Evolutionary conservation across 2,888 invertebrate genomes (phyloP).

Genomic region (Charanyca ferruginea): DNA sequence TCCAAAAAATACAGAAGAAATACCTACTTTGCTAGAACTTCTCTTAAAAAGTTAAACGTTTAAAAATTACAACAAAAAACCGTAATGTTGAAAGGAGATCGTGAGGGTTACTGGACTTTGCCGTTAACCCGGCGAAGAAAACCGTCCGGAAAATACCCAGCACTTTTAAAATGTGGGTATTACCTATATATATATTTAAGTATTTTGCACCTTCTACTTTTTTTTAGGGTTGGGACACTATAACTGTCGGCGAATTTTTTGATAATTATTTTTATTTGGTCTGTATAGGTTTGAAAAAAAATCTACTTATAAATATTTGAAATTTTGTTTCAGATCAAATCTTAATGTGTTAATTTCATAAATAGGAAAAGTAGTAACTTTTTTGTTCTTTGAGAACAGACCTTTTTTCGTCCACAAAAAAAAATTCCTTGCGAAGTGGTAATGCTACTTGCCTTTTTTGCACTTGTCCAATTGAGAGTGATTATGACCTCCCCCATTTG

Average conservation of each 20-base stretch:
- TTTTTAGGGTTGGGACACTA: slow-evolving; percentile 25
- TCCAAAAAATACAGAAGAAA: slow-evolving; percentile 15
- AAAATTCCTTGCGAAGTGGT: no score
- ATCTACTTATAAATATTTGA: no score
- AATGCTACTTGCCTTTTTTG: no score
- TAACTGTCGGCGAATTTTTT: slow-evolving; percentile 13
- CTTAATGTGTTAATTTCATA: no score
- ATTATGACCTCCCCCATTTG: no score
- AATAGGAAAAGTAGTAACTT: no score
- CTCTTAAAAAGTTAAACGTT: slow-evolving; percentile 44
- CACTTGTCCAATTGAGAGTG: no score
- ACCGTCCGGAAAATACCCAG: slow-evolving; percentile 54
- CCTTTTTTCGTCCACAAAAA: no score
- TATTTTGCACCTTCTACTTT: slow-evolving; percentile 63
- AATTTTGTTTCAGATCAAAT: no score
- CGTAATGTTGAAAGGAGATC: slow-evolving; percentile 37
- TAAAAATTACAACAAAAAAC: slow-evolving; percentile 52
- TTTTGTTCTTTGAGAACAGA: no score
- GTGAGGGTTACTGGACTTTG: slow-evolving; percentile 39
- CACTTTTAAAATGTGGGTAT: slow-evolving; percentile 62
- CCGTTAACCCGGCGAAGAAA: slow-evolving; percentile 42
- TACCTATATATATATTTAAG: slow-evolving; percentile 43
- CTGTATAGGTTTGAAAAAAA: no score
- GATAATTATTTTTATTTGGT: no score
- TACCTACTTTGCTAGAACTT: slow-evolving; percentile 19